Base-by-base conservation (phyloP, 2,797 vertebrate species). In the Pipistrellus pipistrellus region DNA sequence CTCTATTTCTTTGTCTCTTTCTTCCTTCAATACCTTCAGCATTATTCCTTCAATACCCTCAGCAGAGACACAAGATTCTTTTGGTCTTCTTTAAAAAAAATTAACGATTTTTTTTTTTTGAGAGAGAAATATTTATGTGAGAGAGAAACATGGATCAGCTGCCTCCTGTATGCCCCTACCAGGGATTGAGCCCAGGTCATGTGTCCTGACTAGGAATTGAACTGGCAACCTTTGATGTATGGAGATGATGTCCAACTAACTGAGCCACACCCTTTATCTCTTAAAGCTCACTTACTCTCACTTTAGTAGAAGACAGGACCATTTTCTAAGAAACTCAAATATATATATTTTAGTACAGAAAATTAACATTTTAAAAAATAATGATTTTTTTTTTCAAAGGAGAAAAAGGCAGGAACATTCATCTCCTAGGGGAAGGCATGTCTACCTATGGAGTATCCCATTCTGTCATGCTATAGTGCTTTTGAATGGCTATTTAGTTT, bases 401-500 rank as follows among this genome's bases (percentile, higher is more conserved):
- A 38, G 46, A 73, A 86, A 88, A 94, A 92, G 25, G 3, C 35
- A 64, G 35, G 46, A 68, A 13, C 5, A 12, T 71, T 92, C 53
- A 77, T 66, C 64, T 95, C 72, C 82, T 55, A 20, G 48, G 94
- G 89, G 66, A 86, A 77, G 72, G 53, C 41, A 1, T 8, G n/a
- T 77, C 57, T 85, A 57, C 59, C 25, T 80, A n/a, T 30, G 17
- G 51, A 57, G 13, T 32, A 15, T 85, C 53, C 85, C 62, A 4
- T 85, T 85, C 85, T 30, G 85, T 95, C 95, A 92, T 59, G 96
- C 95, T 88, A 14, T 66, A 51, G 73, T 2, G 78, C 90, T 75
- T 88, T 73, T 83, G 62, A 96, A 90, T 76, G 96, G 95, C 96
- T 93, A 25, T 91, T 93, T 90, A 84, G 75, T 86, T 93, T 91